Evolutionary conservation across 2,113 vertebrate genomes (phyloP).

Genomic region (Tragulus kanchil): DNA sequence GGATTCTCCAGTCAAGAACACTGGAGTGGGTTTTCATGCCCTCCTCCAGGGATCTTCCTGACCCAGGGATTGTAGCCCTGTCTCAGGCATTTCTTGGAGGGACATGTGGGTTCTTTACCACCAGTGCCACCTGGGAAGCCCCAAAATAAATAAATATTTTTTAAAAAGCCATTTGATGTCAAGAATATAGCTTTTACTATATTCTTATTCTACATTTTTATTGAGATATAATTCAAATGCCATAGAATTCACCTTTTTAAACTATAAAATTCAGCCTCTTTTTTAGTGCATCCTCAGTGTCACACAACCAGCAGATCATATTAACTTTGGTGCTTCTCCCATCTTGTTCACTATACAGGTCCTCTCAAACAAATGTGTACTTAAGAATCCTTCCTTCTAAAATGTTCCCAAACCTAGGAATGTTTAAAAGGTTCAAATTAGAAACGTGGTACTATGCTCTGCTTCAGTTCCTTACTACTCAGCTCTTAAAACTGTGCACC

Average conservation of each 20-base stretch:
- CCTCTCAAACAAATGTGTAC: background rate
- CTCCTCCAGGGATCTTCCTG: no score
- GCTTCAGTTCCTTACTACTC: background rate
- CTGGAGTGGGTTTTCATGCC: no score
- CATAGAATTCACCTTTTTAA: background rate
- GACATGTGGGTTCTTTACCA: no score
- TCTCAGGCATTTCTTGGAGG: no score
- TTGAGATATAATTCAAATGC: background rate
- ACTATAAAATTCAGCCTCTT: background rate
- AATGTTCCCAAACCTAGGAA: slow-evolving; percentile 7
- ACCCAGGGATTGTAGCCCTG: no score
- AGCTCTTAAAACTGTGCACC: background rate
- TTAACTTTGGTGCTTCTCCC: background rate
- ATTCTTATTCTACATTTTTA: no score
- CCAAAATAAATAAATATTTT: background rate
- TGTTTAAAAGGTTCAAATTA: background rate
- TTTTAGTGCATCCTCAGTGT: background rate
- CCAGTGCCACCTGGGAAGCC: no score
- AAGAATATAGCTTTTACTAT: background rate
- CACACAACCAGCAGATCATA: background rate
- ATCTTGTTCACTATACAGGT: background rate
- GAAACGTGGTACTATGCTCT: background rate
- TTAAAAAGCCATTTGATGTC: background rate
- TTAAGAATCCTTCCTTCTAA: background rate
- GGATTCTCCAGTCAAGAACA: no score